These are phyloP conservation scores for Desmophyllum pertusum DNA, from an alignment of 92 coral and sea anemone genomes.

Conservation along the genomic window DNA sequence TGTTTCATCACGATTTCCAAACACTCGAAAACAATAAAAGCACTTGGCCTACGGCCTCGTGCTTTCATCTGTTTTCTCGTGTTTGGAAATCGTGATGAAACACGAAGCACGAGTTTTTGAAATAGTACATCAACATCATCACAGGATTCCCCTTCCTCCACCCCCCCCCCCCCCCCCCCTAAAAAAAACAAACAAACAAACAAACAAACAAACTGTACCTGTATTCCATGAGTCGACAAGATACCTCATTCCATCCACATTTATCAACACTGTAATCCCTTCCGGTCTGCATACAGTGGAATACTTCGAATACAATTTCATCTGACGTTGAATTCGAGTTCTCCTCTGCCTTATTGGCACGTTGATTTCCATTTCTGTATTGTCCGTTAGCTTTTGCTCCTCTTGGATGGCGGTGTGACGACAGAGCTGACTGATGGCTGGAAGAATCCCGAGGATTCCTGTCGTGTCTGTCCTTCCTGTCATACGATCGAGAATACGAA, in stretches of 20 bases:
- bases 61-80: too few relatives aligned
- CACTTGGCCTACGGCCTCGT: too few relatives aligned
- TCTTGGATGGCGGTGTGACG: conserved; percentile 10
- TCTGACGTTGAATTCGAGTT: conserved; percentile 24
- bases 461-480: conserved; percentile 12
- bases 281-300: conserved; percentile 54
- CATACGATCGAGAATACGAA: conserved; percentile 8
- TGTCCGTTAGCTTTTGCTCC: neutral
- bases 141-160: neutral
- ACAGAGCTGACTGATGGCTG: conserved; percentile 13
- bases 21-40: too few relatives aligned
- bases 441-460: conserved; percentile 2
- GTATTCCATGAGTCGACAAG: conserved; percentile 71
- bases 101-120: too few relatives aligned
- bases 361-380: neutral
- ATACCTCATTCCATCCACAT: conserved; percentile 74
- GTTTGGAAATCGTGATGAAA: too few relatives aligned
- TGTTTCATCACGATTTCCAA: too few relatives aligned
- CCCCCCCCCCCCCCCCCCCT: neutral
- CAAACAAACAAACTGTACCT: conserved; percentile 36
- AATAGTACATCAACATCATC: too few relatives aligned
- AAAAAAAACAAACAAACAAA: neutral
- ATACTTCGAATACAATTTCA: conserved; percentile 77
- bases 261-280: conserved; percentile 70
- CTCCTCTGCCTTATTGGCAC: neutral